Percentiles rank a stretch among this genome's conserved stretches.
phyloP scores from a whole-genome alignment of 2,113 vertebrate species.

The Nicator chloris region DNA sequence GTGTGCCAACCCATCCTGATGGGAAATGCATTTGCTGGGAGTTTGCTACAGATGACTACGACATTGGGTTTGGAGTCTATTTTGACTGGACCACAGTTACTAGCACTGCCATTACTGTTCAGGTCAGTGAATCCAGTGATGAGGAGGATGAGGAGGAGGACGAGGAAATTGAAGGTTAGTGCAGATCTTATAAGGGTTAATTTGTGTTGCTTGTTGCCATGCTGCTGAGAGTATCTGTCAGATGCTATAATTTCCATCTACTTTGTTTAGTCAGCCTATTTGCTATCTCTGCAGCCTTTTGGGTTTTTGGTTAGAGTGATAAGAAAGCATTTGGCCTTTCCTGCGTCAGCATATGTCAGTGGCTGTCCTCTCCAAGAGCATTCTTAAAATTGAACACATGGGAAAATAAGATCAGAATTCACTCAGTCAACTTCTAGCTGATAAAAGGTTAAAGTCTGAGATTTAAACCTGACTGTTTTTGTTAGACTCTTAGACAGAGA shows the following conservation, averaged over 20 bases:
- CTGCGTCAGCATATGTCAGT: background rate
- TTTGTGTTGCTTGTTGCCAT: background rate
- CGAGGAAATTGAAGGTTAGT: constrained; percentile 83
- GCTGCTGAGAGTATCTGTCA: background rate
- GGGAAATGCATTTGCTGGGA: constrained; percentile 96
- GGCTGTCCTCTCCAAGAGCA: background rate
- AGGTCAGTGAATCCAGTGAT: constrained; percentile 97
- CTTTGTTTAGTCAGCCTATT: background rate
- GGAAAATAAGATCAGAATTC: background rate
- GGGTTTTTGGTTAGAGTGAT: background rate
- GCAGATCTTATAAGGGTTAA: background rate
- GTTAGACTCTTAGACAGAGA: background rate
- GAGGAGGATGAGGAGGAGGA: constrained; percentile 97
- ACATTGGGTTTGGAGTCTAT: constrained; percentile 97
- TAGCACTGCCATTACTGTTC: constrained; percentile 91
- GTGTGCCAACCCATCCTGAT: constrained; percentile 91
- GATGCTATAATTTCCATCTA: background rate
- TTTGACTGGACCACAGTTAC: constrained; percentile 96
- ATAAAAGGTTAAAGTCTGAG: background rate
- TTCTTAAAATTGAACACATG: background rate
- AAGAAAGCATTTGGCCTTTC: background rate
- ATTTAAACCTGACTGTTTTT: background rate
- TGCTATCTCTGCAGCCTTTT: background rate
- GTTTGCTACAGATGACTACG: constrained; percentile 94
- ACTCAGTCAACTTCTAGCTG: background rate